Percentiles rank a stretch among this genome's conserved stretches.
These are phyloP conservation scores for Corapipo altera DNA, from an alignment of 2,113 vertebrate species.

Conservation along the genomic window DNA sequence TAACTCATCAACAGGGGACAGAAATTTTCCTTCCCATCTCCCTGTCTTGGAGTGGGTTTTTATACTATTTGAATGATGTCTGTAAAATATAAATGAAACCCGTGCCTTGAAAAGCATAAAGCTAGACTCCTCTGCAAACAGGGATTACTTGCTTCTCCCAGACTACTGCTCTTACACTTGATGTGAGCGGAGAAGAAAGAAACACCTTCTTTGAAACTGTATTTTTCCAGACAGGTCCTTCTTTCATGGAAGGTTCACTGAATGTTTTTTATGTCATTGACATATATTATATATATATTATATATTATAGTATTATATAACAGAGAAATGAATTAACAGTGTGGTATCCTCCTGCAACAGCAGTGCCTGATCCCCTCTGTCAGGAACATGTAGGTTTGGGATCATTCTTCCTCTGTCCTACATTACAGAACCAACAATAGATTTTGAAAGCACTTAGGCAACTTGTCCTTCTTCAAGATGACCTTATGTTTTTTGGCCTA, in stretches of 20 bases:
- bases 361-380: background rate
- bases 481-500: background rate
- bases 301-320: background rate
- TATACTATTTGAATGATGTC: background rate
- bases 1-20: background rate
- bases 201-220: background rate
- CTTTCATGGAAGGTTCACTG: background rate
- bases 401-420: background rate
- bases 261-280: background rate
- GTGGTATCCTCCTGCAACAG: background rate
- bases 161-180: background rate
- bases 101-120: background rate
- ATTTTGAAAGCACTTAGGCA: background rate
- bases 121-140: background rate
- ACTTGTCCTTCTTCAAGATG: background rate
- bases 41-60: background rate
- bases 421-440: background rate
- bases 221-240: background rate
- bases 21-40: background rate
- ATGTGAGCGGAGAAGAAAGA: background rate
- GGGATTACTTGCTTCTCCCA: background rate
- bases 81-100: background rate
- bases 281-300: too few species aligned
- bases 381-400: background rate
- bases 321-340: background rate